A percentile compares a stretch with the other conserved stretches of the same genome.
phyloP scores from a whole-genome alignment of 1,140 invertebrate genomes.

The Drosophila watanabei region DNA sequence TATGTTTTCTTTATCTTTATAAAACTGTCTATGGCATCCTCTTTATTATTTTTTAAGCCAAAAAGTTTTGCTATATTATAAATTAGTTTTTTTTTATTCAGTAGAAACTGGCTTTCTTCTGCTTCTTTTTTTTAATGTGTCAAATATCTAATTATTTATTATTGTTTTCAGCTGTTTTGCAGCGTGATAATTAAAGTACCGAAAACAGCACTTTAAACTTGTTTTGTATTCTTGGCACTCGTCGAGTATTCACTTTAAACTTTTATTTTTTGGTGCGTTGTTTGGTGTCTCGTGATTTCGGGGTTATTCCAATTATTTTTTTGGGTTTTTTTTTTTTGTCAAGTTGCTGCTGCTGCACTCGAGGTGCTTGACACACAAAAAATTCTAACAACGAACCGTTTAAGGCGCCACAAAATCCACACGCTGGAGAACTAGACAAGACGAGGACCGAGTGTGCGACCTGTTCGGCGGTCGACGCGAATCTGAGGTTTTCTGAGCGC shows the following conservation, averaged over 20 bases:
- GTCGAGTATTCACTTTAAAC: constrained; percentile 12
- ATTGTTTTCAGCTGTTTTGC: constrained; percentile 33
- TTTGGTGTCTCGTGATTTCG: constrained; percentile 29
- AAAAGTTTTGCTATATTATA: background rate
- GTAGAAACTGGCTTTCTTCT: background rate
- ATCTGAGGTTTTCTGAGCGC: constrained; percentile 69
- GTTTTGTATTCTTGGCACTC: constrained; percentile 20
- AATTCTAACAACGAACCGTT: constrained; percentile 28
- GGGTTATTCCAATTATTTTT: constrained; percentile 15
- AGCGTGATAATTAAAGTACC: constrained; percentile 18
- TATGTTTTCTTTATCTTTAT: background rate
- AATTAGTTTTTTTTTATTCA: background rate
- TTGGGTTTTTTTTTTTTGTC: background rate
- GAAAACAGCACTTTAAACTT: constrained; percentile 13
- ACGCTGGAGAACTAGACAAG: constrained; percentile 8
- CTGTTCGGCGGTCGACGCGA: constrained; percentile 67
- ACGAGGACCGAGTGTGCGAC: constrained; percentile 55
- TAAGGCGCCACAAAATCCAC: constrained; percentile 15
- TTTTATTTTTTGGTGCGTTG: constrained; percentile 6
- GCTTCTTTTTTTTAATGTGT: constrained; percentile 3
- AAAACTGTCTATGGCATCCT: background rate
- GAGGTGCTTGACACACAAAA: constrained; percentile 48
- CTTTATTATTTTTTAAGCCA: background rate
- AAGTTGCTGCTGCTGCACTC: constrained; percentile 30
- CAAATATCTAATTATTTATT: constrained; percentile 6